These are phyloP conservation scores for human (Homo sapiens) DNA, from an alignment of 2,113 vertebrate genomes.

Conservation along the genomic window GRCh38 chr11:8073001-8073500, in stretches of 20 bases:
- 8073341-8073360: conserved; percentile 33
- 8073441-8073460: conserved; percentile 18
- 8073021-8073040: not conserved
- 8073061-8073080: not conserved
- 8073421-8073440: conserved; percentile 56
- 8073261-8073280: not conserved
- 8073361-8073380: conserved; percentile 32
- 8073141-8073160: not conserved
- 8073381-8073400: conserved; percentile 57
- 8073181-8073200: not conserved
- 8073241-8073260: not conserved
- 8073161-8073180: not conserved
- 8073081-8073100: not conserved
- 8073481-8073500: conserved; percentile 73
- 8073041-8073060: conserved; percentile 6
- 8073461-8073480: conserved; percentile 55
- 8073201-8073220: not conserved
- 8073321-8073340: conserved; percentile 39
- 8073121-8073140: not conserved
- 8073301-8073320: not conserved
- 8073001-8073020: not conserved
- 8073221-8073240: not conserved
- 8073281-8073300: not conserved
- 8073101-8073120: not conserved
- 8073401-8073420: conserved; percentile 64